These are phyloP conservation scores for Macrotus californicus DNA, from an alignment of 2,113 vertebrate species.

Conservation along the genomic window DNA sequence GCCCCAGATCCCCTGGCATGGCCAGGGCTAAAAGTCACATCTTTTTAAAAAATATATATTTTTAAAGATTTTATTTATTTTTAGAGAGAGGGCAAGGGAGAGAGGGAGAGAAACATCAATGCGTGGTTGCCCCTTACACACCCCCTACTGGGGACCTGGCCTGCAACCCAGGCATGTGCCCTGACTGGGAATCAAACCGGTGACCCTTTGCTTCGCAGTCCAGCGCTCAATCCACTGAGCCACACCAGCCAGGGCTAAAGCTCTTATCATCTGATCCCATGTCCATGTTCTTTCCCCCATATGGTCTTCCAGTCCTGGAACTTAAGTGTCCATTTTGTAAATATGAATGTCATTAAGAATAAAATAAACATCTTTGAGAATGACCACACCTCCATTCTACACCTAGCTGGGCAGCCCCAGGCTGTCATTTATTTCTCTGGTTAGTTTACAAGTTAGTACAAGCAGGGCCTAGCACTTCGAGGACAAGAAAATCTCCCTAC, in stretches of 20 bases:
- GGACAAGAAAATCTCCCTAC: background rate
- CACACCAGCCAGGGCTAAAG: background rate
- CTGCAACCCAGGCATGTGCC: too few relatives aligned
- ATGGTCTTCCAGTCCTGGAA: background rate
- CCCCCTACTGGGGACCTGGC: too few relatives aligned
- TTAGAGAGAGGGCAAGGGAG: too few relatives aligned
- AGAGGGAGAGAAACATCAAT: too few relatives aligned
- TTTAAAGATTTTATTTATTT: too few relatives aligned
- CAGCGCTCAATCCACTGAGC: too few relatives aligned
- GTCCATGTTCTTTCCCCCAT: background rate
- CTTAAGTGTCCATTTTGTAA: slow-evolving; percentile 15
- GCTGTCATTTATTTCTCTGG: background rate
- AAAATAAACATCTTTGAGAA: slow-evolving; percentile 17
- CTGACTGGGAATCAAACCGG: too few relatives aligned
- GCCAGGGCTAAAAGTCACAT: background rate
- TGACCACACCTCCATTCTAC: background rate
- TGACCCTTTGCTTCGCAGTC: too few relatives aligned
- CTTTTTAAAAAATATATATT: background rate
- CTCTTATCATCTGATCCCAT: background rate
- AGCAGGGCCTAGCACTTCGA: background rate
- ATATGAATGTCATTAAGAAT: background rate
- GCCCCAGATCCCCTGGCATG: background rate
- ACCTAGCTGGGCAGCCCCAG: background rate
- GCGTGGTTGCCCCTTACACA: too few relatives aligned
- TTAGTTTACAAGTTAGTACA: background rate